Base-by-base conservation (phyloP, 2,113 vertebrate species). In the Ursus arctos region DNA sequence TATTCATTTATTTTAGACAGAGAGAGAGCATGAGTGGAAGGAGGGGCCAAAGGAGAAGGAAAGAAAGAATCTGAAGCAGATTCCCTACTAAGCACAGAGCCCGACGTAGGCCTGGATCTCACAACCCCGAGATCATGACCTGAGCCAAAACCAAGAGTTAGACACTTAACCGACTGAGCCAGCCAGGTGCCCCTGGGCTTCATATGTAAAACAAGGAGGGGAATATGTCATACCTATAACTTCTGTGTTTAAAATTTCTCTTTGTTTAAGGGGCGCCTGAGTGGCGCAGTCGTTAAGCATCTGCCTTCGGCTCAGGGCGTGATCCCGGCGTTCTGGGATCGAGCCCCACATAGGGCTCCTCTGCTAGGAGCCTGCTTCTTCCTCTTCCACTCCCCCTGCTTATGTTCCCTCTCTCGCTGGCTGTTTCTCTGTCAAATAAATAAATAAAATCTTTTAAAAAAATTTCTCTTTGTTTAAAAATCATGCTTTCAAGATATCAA, bases 401-500 rank as follows among this genome's bases (percentile, higher is more conserved):
- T 43, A 6, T 43, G 43, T 43, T 43, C 43, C 43, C 43, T 43
- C 43, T 43, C 43, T 43, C 43, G 6, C 43, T 43, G 43, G 5
- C 43, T 43, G 43, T 43, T 4, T 43, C 43, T 43, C 43, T 43
- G 43, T 43, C 43, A 43, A 43, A 43, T 43, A 43, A 43, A 43
- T 43, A 43, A 43, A 43, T 43, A 43, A 43, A 43, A 43, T 43
- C 43, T 43, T 43, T 43, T 4, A 43, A 43, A 43, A 90, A 86
- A 87, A 28, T 55, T 36, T 97, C 51, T 91, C 16, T 81, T 82
- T 77, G 26, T 90, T 89, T 80, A 92, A 61, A 94, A 94, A 82
- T 96, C 9, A 36, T 88, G 47, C 33, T 65, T 80, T 18, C 12
- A 15, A 49, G 14, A 67, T 89, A 22, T 76, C 36, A 81, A 16